Evolutionary conservation across 1,140 invertebrate genomes (phyloP), one percentile per base, ranked within the genome.

Genomic region (Acromyrmex heyeri): DNA sequence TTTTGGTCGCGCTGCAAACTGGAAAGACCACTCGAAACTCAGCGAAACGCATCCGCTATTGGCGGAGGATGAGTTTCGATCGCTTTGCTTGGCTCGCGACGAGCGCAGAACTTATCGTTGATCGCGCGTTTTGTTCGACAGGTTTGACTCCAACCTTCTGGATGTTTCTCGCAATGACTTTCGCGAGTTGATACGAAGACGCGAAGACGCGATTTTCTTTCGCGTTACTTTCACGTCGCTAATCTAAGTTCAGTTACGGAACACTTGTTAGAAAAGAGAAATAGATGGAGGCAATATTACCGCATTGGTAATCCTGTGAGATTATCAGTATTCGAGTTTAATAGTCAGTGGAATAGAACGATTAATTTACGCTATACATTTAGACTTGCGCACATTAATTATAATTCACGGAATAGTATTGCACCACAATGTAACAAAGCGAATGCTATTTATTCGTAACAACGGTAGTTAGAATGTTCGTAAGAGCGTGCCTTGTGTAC

Each of bases 1-100:
- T 86, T 86, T 86, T 79, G 64, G 76, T 86, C 64, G 75, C 76
- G 50, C 59, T 61, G 85, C 44, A 82, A 86, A 86, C 85, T 81
- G 85, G 85, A 86, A 86, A 86, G 62, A 86, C 76, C 85, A 70
- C 85, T 86, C 85, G 85, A 86, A 86, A 77, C 64, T 86, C 53
- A 34, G 64, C 62, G 64, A 69, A 69, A 82, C 64, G 59, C 73
- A 55, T 76, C 27, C 59, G 44, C 44, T 64, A 77, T 85, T 27
- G 70, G 81, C 57, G 57, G 27, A 30, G 30, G 12, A 57, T 67
- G 24, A 48, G 30, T 24, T n/a, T 59, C 48, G 70, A 65, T 62
- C 81, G 72, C 64, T 50, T 75, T 76, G 30, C 65, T 48, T 18
- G 48, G 44, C 64, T 55, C 34, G n/a, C 50, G 50, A 18, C 50